Evolutionary conservation across 1,140 invertebrate genomes (phyloP), one percentile per base, ranked within the genome.

Genomic region (Drosophila sturtevanti): DNA sequence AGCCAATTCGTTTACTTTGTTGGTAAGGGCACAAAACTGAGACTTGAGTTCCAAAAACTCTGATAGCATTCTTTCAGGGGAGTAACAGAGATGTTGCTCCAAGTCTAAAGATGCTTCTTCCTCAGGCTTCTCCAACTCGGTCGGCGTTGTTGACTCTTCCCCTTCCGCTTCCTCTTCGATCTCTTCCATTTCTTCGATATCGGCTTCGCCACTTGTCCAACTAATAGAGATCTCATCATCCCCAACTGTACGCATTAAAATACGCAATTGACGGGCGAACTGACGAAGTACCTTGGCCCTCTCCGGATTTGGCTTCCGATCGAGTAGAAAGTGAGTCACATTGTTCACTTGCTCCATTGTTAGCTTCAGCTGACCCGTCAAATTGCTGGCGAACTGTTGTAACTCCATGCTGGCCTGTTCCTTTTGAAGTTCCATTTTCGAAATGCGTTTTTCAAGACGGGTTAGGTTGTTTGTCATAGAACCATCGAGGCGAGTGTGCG

Each of bases 271-370:
- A 1, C 73, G 67, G n/a, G 75, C 75, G 24, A 79, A 66, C 11
- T 81, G 21, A 0, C 80, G 70, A 2, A 91, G 35, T 0, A 68
- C 16, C 51, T 85, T 76, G 9, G 90, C 10, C 22, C 82, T 63
- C 0, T 75, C 22, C 4, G 72, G 56, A 66, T 79, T 77, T 0
- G 82, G 74, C 5, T 87, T 81, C 10, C 72, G 76, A 18, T 90
- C 80, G n/a, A 91, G 54, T 31, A 90, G 34, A 44, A 90, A 3
- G 9, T 81, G 74, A 16, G 86, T 91, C 0, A 91, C 51, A 63
- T 87, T 81, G 16, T 87, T 84, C 31, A 90, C 48, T 59, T 90
- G 81, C 44, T 91, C 79, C 70, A 91, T 91, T 12, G 80, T 77
- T 6, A 91, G 60, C 58, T 74, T 76, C 10, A 91, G 9, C 24